A percentile compares a stretch with the other conserved stretches of the same genome.
Evolutionary conservation across 92 coral and sea anemone species (phyloP).

Genomic region (Metridium senile): DNA sequence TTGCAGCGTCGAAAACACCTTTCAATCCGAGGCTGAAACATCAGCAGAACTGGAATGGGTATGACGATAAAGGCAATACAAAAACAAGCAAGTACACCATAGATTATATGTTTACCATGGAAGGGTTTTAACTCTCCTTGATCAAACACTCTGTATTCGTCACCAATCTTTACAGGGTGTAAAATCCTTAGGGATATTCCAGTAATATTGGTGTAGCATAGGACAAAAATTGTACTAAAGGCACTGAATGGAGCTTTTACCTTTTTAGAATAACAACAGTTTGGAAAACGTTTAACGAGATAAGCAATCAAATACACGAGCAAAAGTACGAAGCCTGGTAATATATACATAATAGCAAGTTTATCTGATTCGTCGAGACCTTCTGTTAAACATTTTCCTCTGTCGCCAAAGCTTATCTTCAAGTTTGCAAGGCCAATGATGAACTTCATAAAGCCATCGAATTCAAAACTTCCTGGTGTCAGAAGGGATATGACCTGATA

Average conservation of each 20-base stretch:
- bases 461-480: conserved; percentile 55
- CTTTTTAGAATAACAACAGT: conserved; percentile 63
- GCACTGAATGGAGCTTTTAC: conserved; percentile 83
- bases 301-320: conserved; percentile 59
- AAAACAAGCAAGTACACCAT: conserved; percentile 65
- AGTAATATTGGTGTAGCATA: conserved; percentile 91
- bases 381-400: conserved; percentile 74
- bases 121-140: conserved; percentile 70
- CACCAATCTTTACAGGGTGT: conserved; percentile 60
- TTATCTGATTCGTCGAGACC: conserved; percentile 80
- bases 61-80: conserved; percentile 65
- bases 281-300: conserved; percentile 56
- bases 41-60: conserved; percentile 70
- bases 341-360: conserved; percentile 72
- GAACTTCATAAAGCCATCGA: conserved; percentile 80
- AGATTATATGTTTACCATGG: conserved; percentile 71
- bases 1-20: conserved; percentile 49
- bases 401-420: conserved; percentile 49
- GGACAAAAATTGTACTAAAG: conserved; percentile 85
- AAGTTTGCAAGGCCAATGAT: conserved; percentile 77
- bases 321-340: conserved; percentile 74
- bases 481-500: conserved; percentile 73
- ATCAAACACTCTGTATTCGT: conserved; percentile 42
- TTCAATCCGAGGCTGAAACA: conserved; percentile 62
- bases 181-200: conserved; percentile 82